Conservation (phyloP, 1,140 invertebrate species). For the Aphis craccivora region DNA sequence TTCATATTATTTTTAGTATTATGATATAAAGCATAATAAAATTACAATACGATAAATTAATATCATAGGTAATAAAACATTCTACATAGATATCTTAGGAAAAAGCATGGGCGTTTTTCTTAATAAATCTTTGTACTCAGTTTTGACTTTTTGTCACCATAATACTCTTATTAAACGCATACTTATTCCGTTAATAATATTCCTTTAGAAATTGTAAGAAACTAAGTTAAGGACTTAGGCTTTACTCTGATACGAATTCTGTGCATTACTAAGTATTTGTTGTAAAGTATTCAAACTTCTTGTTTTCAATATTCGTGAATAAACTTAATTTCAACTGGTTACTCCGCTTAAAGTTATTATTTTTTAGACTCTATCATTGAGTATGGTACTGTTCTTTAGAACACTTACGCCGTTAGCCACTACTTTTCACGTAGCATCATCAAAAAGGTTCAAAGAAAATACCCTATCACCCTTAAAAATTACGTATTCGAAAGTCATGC, state of each 20-base stretch:
- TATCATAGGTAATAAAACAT: no score
- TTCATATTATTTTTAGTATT: no score
- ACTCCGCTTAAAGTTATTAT: neutral
- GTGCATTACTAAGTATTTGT: neutral
- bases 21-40: no score
- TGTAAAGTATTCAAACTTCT: neutral
- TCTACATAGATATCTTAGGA: no score
- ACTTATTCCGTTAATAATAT: neutral
- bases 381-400: neutral
- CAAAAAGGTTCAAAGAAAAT: neutral
- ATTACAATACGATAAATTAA: no score
- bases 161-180: no score
- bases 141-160: no score
- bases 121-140: no score
- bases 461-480: neutral
- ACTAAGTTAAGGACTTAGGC: neutral
- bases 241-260: neutral
- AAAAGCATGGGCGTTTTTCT: no score
- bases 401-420: neutral
- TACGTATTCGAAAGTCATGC: neutral
- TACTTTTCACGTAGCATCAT: neutral
- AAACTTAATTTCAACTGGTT: neutral
- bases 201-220: neutral
- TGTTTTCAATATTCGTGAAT: neutral
- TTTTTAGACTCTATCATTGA: neutral